phyloP scores from a whole-genome alignment of 2,113 vertebrate genomes.

The Lontra canadensis region DNA sequence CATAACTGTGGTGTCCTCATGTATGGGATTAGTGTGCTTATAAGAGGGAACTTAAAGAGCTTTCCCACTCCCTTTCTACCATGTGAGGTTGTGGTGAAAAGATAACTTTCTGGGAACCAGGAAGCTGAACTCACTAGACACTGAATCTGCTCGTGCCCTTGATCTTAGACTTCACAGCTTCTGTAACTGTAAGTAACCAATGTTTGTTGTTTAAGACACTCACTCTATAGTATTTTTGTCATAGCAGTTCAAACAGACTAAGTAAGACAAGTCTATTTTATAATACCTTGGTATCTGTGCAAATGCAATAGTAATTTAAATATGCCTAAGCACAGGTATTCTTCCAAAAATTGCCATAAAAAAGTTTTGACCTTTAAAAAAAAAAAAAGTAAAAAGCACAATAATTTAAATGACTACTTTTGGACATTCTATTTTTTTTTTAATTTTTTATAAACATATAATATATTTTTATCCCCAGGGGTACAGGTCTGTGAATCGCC shows the following conservation, averaged over 20 bases:
- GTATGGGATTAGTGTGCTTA: neutral
- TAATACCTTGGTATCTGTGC: neutral
- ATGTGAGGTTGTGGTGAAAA: neutral
- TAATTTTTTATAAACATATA: no score
- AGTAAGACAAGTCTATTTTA: neutral
- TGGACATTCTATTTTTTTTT: neutral
- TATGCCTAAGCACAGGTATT: neutral
- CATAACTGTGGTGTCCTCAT: neutral
- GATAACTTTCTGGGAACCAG: neutral
- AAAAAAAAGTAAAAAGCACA: neutral
- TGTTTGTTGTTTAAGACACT: neutral
- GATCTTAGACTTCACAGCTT: neutral
- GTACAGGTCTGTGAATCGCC: no score
- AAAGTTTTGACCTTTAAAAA: neutral
- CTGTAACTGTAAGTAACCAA: neutral
- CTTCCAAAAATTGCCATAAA: neutral
- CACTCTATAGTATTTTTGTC: neutral
- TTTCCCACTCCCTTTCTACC: neutral
- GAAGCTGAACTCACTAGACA: neutral
- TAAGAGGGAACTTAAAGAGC: neutral
- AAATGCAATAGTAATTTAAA: neutral
- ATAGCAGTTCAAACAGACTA: neutral
- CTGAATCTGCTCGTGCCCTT: neutral
- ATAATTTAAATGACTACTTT: neutral
- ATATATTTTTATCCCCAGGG: no score